These are phyloP conservation scores for Ara ararauna DNA, from an alignment of 2,797 vertebrate genomes.

Conservation along the genomic window DNA sequence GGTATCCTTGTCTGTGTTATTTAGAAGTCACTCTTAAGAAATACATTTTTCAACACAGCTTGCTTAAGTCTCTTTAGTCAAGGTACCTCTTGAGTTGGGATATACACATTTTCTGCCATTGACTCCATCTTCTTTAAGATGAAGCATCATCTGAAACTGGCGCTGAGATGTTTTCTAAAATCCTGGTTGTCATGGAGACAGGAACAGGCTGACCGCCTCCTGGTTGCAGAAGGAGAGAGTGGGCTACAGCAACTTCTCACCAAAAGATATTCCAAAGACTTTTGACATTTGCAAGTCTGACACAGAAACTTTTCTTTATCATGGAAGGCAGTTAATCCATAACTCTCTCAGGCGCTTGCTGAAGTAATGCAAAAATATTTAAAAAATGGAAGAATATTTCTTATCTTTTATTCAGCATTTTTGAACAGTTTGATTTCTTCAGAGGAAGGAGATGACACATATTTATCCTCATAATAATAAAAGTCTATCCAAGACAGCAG, in stretches of 20 bases:
- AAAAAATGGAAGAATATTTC: neutral
- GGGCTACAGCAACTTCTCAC: neutral
- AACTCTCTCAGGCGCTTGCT: neutral
- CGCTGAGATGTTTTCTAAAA: neutral
- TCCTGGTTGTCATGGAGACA: slow-evolving; percentile 8
- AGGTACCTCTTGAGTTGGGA: accelerated
- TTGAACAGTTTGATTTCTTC: neutral
- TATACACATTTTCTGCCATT: neutral
- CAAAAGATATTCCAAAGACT: neutral
- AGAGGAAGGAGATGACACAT: neutral
- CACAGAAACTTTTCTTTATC: neutral
- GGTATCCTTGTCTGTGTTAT: neutral
- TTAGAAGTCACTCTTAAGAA: neutral
- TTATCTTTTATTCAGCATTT: neutral
- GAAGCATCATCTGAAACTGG: neutral
- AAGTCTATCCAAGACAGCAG: neutral
- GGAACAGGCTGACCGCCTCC: neutral
- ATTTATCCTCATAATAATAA: neutral
- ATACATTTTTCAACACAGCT: neutral
- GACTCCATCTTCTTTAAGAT: neutral
- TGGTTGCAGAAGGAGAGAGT: neutral
- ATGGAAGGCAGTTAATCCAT: neutral
- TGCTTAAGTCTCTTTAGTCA: neutral
- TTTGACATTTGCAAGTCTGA: neutral
- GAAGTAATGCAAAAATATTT: neutral